Evolutionary conservation across 1,140 invertebrate species (phyloP).

Genomic region (Ostrea denselamellosa): DNA sequence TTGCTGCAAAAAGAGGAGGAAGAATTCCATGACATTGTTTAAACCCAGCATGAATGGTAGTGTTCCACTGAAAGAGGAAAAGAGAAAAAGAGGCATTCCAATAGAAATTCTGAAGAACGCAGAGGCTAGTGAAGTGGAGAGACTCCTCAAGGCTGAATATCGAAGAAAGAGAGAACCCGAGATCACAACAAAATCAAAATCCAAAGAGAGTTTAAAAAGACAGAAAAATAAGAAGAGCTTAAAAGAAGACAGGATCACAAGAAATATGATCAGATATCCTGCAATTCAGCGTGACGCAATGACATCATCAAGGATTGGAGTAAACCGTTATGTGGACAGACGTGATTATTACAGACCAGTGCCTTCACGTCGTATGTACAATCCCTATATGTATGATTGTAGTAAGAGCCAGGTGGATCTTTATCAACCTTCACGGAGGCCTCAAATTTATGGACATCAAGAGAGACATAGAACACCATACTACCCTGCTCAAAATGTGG

Average conservation of each 20-base stretch:
- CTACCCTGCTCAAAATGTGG: not conserved
- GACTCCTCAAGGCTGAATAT: conserved; percentile 36
- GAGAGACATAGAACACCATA: not conserved
- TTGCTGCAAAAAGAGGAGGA: conserved; percentile 53
- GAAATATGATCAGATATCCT: conserved; percentile 29
- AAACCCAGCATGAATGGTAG: conserved; percentile 39
- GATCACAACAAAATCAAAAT: not conserved
- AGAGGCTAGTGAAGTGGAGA: conserved; percentile 10
- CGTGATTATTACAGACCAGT: not conserved
- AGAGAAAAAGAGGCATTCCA: conserved; percentile 6
- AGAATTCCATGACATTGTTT: not conserved
- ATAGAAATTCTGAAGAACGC: conserved; percentile 27
- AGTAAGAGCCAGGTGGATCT: conserved; percentile 2
- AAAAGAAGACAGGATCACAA: conserved; percentile 37
- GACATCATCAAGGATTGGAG: not conserved
- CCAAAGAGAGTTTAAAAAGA: not conserved
- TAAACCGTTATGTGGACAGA: not conserved
- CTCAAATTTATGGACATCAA: not conserved
- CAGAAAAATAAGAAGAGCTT: not conserved
- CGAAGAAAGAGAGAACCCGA: conserved; percentile 17
- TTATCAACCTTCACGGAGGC: not conserved
- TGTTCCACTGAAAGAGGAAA: not conserved
- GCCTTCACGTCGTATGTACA: not conserved
- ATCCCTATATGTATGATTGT: not conserved
- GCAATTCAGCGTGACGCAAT: not conserved